Evolutionary conservation across 1,140 invertebrate species (phyloP).

Genomic region (Drosophila fuyamai): DNA sequence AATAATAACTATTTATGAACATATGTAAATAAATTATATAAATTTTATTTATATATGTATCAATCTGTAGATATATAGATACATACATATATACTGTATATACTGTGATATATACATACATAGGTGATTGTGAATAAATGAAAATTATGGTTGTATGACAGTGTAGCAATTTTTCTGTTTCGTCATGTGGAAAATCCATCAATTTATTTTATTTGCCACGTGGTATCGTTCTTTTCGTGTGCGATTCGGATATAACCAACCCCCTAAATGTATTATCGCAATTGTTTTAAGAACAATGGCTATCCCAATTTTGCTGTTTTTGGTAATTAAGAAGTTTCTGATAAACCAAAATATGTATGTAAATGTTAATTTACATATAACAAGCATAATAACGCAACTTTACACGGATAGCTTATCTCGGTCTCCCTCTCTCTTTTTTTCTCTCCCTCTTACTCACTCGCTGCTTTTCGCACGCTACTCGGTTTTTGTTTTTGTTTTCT

Average conservation of each 20-base stretch:
- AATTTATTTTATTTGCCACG: neutral
- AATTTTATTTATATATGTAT: too few relatives aligned
- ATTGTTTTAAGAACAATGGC: neutral
- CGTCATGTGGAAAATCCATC: neutral
- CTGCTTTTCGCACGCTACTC: constrained; percentile 71
- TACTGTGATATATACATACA: too few relatives aligned
- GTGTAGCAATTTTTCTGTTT: neutral
- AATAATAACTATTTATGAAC: too few relatives aligned
- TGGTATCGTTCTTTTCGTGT: neutral
- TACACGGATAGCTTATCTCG: constrained; percentile 64
- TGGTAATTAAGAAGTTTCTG: constrained; percentile 7
- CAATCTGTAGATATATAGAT: too few relatives aligned
- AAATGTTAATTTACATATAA: constrained; percentile 21
- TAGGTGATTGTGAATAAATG: too few relatives aligned
- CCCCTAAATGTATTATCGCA: neutral
- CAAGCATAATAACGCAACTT: constrained; percentile 53
- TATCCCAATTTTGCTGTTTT: neutral
- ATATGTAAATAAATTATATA: too few relatives aligned
- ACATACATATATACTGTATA: too few relatives aligned
- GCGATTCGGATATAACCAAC: neutral
- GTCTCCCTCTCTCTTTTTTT: constrained; percentile 11
- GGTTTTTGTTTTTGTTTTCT: constrained; percentile 36
- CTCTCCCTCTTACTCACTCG: constrained; percentile 18
- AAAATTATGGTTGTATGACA: neutral
- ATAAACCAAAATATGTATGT: neutral